Base-by-base conservation (phyloP, 1,140 invertebrate species). In the Dinothrombium tinctorium region DNA sequence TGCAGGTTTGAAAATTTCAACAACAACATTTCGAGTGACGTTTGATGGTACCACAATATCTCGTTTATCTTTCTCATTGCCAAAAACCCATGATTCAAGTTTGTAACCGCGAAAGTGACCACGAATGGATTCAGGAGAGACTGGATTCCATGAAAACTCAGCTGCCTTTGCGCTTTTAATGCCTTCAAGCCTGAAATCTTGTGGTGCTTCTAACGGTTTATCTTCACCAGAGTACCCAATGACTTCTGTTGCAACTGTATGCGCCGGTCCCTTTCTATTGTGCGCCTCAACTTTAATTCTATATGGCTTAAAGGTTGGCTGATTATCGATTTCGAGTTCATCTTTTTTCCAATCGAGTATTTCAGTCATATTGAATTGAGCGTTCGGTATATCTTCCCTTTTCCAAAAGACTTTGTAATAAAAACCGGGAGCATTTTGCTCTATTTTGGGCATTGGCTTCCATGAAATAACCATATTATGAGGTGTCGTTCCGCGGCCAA, bases 91-190 rank as follows among this genome's bases (percentile, higher is more conserved):
- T 2, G 78, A 87, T 59, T 86, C 76, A 40, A 94, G 82, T 62
- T 89, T 89, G 56, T 94, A 95, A 9, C 87, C 87, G 51, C 74
- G 76, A 56, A 94, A 84, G 56, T 90, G 76, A n/a, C 87, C 87
- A 19, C 71, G 61, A 1, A 57, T 69, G 1, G 74, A 73, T 35
- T 78, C 71, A 0, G 67, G 55, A 1, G 70, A 54, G 0, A 89
- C 81, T 1, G 75, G 68, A 38, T 72, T 69, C 84, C 84, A 89
- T 37, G 69, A 72, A 14, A 90, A 61, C n/a, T 76, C 52, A 0
- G 81, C 83, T 5, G 67, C 72, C 31, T 72, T 81, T 12, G 73
- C 70, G 12, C 72, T 69, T 17, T 68, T 71, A n/a, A 82, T 64
- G 51, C 75, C 63, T 0, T 72, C 55, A 28, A 87, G 56, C 0